Evolutionary conservation across 2,797 vertebrate species (phyloP).

Genomic region (Takifugu rubripes): DNA sequence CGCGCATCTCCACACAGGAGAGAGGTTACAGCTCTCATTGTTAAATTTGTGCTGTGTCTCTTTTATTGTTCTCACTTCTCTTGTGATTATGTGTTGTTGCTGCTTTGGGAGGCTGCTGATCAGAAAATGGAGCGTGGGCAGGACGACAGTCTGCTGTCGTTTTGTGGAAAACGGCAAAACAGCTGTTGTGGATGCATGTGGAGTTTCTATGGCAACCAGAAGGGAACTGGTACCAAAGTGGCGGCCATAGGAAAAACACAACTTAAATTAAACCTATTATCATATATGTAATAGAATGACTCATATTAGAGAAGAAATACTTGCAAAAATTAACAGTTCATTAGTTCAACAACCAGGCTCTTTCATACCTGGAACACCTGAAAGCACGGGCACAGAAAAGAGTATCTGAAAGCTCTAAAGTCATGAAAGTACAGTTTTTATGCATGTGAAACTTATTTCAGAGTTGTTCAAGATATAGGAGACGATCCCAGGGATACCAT

Average conservation of each 20-base stretch:
- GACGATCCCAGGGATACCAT: no score
- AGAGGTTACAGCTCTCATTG: neutral
- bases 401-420: no score
- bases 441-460: no score
- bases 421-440: no score
- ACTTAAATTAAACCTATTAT: slow-evolving; percentile 12
- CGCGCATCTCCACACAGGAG: neutral
- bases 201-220: slow-evolving; percentile 74
- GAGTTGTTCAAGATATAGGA: no score
- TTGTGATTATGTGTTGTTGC: slow-evolving; percentile 8
- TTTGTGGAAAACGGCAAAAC: slow-evolving; percentile 63
- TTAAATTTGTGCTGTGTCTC: neutral
- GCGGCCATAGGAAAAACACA: slow-evolving; percentile 1
- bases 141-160: slow-evolving; percentile 42
- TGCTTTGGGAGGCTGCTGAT: slow-evolving; percentile 12
- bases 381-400: no score
- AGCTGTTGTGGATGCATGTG: slow-evolving; percentile 70
- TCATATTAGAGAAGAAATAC: neutral
- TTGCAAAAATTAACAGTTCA: neutral
- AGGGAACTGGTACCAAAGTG: slow-evolving; percentile 25
- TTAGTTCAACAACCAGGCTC: no score
- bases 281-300: slow-evolving; percentile 3
- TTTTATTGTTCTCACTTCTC: neutral
- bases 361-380: no score
- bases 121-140: slow-evolving; percentile 19